Evolutionary conservation across 2,888 invertebrate species (phyloP).

Genomic region (Thereva nobilitata): DNA sequence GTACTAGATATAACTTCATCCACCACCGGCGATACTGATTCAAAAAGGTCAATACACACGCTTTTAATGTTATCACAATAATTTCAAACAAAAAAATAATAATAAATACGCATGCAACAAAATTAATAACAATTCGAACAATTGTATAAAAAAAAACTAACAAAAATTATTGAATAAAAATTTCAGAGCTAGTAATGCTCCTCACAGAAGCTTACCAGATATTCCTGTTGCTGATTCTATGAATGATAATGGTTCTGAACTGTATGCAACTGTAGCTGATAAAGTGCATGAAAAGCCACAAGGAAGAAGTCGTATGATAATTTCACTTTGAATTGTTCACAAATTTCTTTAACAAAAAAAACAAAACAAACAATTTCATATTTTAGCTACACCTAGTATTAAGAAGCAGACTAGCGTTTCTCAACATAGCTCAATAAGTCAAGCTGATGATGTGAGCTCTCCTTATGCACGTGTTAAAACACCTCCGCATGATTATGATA

Average conservation of each 20-base stretch:
- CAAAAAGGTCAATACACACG: constrained; percentile 38
- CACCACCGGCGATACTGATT: constrained; percentile 50
- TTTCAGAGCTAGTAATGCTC: constrained; percentile 59
- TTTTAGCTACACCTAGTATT: constrained; percentile 52
- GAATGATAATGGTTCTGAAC: constrained; percentile 80
- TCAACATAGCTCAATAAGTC: constrained; percentile 65
- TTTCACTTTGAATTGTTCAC: background rate
- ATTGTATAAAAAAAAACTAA: constrained; percentile 31
- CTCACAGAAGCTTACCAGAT: constrained; percentile 80
- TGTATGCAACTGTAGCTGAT: constrained; percentile 81
- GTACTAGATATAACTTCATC: constrained; percentile 49
- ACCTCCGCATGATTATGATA: constrained; percentile 70
- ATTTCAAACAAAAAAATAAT: too few relatives aligned
- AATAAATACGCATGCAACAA: too few relatives aligned
- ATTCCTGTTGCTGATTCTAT: constrained; percentile 74
- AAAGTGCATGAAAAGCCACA: constrained; percentile 57
- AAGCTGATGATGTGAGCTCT: constrained; percentile 64
- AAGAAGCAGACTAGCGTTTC: constrained; percentile 62
- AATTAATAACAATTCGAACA: too few relatives aligned
- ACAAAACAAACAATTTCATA: background rate
- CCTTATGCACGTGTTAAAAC: constrained; percentile 69
- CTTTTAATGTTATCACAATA: too few relatives aligned
- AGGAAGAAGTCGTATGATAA: constrained; percentile 54
- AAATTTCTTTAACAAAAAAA: too few relatives aligned
- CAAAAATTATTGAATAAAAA: constrained; percentile 14